Evolutionary conservation across 2,113 vertebrate genomes (phyloP).

Genomic region (Megaceryle torquata): DNA sequence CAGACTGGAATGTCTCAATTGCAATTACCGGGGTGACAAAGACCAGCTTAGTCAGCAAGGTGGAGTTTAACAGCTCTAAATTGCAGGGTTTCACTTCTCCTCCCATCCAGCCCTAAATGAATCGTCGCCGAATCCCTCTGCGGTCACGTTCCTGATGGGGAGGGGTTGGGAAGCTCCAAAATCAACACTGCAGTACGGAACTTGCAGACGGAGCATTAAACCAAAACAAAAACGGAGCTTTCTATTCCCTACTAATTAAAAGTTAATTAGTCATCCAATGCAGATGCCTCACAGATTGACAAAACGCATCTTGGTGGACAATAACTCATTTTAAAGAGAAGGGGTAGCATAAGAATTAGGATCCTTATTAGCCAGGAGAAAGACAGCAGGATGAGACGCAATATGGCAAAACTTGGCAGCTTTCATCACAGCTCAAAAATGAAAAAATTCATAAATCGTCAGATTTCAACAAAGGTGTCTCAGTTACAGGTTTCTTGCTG

Average conservation of each 20-base stretch:
- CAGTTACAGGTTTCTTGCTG: background rate
- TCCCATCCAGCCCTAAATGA: background rate
- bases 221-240: background rate
- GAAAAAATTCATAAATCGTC: too few relatives aligned
- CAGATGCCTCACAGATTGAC: background rate
- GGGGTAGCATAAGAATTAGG: background rate
- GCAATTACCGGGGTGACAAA: background rate
- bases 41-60: constrained; percentile 20
- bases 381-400: background rate
- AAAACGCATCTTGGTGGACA: background rate
- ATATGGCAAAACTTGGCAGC: rapidly evolving
- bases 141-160: background rate
- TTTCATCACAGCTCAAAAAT: background rate
- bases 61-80: background rate
- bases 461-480: background rate
- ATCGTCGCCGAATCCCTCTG: background rate
- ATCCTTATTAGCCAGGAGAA: background rate
- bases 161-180: background rate
- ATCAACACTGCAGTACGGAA: background rate
- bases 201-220: background rate
- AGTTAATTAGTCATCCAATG: constrained; percentile 1
- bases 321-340: background rate
- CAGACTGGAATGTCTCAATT: background rate
- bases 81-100: background rate
- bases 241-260: background rate